A percentile compares a stretch with the other conserved stretches of the same genome.
phyloP scores from a whole-genome alignment of 2,113 vertebrate genomes.

The Abramis brama region DNA sequence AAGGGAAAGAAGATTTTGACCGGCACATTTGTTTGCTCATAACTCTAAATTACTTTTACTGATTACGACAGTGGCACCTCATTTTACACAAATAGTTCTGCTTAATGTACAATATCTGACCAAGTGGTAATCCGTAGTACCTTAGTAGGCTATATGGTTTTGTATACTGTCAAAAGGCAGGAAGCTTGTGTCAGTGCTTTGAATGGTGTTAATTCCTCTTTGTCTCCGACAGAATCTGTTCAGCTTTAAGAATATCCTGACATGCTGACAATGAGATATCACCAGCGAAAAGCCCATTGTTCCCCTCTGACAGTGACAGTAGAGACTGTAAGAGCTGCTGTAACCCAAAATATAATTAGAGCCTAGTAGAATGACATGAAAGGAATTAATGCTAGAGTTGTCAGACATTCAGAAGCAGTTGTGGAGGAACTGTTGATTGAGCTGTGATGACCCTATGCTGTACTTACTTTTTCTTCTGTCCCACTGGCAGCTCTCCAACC shows the following conservation, averaged over 20 bases:
- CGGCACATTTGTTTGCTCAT: conserved; percentile 30
- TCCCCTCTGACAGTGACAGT: conserved; percentile 29
- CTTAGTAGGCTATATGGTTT: conserved; percentile 1
- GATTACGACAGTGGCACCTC: conserved; percentile 5
- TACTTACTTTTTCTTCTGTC: conserved; percentile 6
- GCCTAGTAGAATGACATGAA: conserved; percentile 4
- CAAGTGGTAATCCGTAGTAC: conserved; percentile 3
- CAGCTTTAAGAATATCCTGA: conserved; percentile 38
- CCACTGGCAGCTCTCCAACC: conserved; percentile 8
- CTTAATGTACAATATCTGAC: conserved; percentile 29
- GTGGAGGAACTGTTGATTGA: conserved; percentile 33
- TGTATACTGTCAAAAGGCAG: conserved; percentile 39
- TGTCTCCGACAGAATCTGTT: conserved; percentile 46
- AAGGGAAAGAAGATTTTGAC: conserved; percentile 18
- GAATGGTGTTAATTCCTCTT: conserved; percentile 22
- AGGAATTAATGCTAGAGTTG: conserved; percentile 15
- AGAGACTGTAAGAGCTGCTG: background rate
- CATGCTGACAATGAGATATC: conserved; percentile 50
- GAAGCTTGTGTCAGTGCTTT: conserved; percentile 30
- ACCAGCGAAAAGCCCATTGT: conserved; percentile 36
- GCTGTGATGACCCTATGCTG: conserved; percentile 43
- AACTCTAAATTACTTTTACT: background rate
- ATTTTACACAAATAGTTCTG: conserved; percentile 29
- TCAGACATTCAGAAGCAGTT: conserved; percentile 24
- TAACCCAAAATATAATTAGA: conserved; percentile 35